Percentiles rank a stretch among this genome's conserved stretches.
Evolutionary conservation across 2,888 invertebrate species (phyloP).

Genomic region (Stegophylla sp.): DNA sequence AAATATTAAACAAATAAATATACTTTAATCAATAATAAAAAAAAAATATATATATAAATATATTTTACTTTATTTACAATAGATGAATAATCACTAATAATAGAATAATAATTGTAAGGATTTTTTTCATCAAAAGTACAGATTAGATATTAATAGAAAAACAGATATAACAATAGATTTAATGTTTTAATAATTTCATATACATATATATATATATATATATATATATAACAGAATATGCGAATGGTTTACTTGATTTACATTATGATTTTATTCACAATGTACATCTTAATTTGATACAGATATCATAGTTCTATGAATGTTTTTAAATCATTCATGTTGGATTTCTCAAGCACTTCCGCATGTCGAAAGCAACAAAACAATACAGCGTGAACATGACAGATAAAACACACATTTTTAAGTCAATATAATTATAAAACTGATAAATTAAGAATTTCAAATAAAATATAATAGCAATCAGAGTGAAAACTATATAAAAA

Average conservation of each 20-base stretch:
- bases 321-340: not conserved
- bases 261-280: not conserved
- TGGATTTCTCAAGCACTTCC: not conserved
- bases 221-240: not conserved
- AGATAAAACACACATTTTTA: not conserved
- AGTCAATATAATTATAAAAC: not conserved
- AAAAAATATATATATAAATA: too few relatives aligned
- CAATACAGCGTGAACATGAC: not conserved
- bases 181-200: not conserved
- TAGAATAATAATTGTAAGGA: not conserved
- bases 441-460: not conserved
- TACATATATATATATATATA: not conserved
- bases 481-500: not conserved
- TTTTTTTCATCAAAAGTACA: not conserved
- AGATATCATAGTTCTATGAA: not conserved
- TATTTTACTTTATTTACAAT: slow-evolving; percentile 9
- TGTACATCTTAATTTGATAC: not conserved
- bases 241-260: not conserved
- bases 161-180: not conserved
- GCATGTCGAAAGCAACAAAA: not conserved
- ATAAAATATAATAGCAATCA: not conserved
- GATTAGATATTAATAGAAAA: slow-evolving; percentile 1
- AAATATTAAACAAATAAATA: not conserved
- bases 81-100: slow-evolving; percentile 5
- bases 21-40: too few relatives aligned